Base-by-base conservation (phyloP, 2,113 vertebrate species). In the Aspiorhynchus laticeps region DNA sequence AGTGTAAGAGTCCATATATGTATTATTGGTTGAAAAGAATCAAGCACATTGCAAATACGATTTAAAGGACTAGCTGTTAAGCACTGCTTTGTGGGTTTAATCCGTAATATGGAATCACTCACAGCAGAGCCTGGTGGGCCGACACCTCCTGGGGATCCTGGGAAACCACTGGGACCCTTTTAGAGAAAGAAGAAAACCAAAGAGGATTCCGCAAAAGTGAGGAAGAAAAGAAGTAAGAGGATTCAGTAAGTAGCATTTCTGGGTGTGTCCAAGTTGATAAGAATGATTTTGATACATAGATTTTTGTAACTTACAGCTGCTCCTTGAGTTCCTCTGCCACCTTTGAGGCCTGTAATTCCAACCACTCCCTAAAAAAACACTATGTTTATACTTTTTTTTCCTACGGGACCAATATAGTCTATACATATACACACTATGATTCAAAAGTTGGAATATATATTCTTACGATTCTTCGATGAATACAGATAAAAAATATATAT, bases 301-400 rank as follows among this genome's bases (percentile, higher is more conserved):
- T 56, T 83, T 46, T 15, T 56, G 28, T 38, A 41, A 95, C 97
- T 97, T 93, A 99, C 98, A 48, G 97, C 92, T 59, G 96, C 95
- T 59, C 98, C 98, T 87, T 98, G 97, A 8, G 98, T 97, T 91
- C 98, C 98, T 94, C 98, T 95, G 48, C 95, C 98, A 31, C 98
- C 98, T 92, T 99, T 99, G 48, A 98, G 91, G 90, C 98, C 98
- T 12, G 95, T 93, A 90, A 99, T 97, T 84, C 98, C 98, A 90
- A 88, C 86, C 84, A 96, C 94, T 36, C 98, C 98, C 98, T 99
- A 85, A 26, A 85, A 76, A 83, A 67, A 48, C 78, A 73, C 8
- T 61, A 61, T 46, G n/a, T 19, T 83, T 65, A 88, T 38, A 85
- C 33, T 86, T 24, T 33, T 56, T 80, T 38, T 8, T 8, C 7